A percentile compares a stretch with the other conserved stretches of the same genome.
These are phyloP conservation scores for Scomberomorus guttatus DNA, from an alignment of 2,797 vertebrate genomes.

Conservation along the genomic window DNA sequence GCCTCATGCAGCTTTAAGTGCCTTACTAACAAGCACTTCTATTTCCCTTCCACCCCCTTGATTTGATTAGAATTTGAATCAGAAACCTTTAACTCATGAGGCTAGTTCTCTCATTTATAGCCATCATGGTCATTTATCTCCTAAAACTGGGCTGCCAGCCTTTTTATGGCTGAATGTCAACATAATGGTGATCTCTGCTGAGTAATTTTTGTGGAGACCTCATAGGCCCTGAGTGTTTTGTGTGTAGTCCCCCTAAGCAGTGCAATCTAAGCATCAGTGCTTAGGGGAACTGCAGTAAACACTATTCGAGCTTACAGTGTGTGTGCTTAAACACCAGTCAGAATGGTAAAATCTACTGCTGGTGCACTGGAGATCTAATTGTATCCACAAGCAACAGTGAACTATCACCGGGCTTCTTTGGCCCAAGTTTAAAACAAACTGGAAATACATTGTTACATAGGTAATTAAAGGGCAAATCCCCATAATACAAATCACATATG, in stretches of 20 bases:
- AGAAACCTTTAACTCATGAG: background rate
- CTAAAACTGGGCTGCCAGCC: background rate
- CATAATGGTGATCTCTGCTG: conserved; percentile 14
- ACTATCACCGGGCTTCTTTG: background rate
- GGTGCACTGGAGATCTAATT: background rate
- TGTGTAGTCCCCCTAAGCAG: conserved; percentile 2
- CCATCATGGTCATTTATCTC: background rate
- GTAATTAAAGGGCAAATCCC: background rate
- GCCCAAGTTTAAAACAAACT: background rate
- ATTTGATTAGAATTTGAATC: conserved; percentile 5
- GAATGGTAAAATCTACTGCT: background rate
- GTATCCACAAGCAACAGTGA: background rate
- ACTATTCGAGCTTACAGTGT: background rate
- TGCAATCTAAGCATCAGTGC: conserved; percentile 8
- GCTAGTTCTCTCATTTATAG: background rate
- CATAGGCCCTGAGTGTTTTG: background rate
- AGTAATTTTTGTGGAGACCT: conserved; percentile 25
- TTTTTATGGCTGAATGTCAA: background rate
- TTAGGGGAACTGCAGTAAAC: conserved; percentile 9
- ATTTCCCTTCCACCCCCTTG: background rate
- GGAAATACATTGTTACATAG: background rate
- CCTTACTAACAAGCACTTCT: background rate
- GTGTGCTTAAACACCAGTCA: conserved; percentile 4
- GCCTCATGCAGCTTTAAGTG: background rate
- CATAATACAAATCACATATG: background rate